Base-by-base conservation (phyloP, 2,888 invertebrate genomes). In the Drosophila nr. medialis region DNA sequence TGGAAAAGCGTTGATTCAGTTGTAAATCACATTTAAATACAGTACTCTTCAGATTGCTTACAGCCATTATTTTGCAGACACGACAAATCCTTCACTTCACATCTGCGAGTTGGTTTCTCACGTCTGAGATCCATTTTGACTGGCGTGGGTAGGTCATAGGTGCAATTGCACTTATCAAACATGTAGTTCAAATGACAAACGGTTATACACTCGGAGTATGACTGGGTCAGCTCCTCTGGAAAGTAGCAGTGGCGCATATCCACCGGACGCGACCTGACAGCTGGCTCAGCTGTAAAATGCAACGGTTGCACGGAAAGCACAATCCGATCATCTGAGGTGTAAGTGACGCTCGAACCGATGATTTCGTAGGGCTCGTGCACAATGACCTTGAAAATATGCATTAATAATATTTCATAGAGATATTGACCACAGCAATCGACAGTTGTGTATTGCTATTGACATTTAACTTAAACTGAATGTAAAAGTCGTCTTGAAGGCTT, bases 231-330 rank as follows among this genome's bases (percentile, higher is more conserved):
- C 42, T 88, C 85, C 1, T 64, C 64, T 54, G 67, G 18, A 21
- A 90, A 91, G 32, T 79, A 88, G 24, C 91, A 90, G 30, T 74
- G 80, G 0, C 90, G 81, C 72, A 75, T 76, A n/a, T 74, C 38
- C 10, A 89, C 64, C 0, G 77, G 79, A 10, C 90, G 71, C 0
- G 79, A 60, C 13, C 38, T 59, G 6, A 90, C 80, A 24, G 61
- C 86, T 2, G 53, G 1, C 29, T 91, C 90, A 24, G 90, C 91
- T 0, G 77, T 77, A 30, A 90, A 91, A 0, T 82, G 79, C 1
- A 86, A 32, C 0, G 90, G 91, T 13, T 86, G 82, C 38, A 90
- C 51, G 0, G 82, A 69, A 4, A 90, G 54, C 4, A 80, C 71
- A 34, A 89, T 77, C 2, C 86, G 83, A 54, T 90, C 86, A 24